phyloP scores from a whole-genome alignment of 1,140 invertebrate species.

The Monochamus saltuarius region DNA sequence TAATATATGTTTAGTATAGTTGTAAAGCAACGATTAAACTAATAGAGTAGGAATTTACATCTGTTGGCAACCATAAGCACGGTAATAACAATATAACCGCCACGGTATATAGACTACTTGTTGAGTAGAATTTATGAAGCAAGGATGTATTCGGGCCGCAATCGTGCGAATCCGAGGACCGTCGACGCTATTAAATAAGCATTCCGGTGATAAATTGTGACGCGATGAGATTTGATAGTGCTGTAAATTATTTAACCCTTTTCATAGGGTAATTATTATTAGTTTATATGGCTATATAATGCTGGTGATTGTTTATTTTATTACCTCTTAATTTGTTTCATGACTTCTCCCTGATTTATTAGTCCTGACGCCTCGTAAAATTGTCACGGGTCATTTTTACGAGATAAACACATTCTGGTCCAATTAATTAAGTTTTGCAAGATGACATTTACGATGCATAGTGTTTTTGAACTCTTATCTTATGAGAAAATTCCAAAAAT shows the following conservation, averaged over 20 bases:
- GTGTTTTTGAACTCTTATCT: too few relatives aligned
- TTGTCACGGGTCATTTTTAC: too few relatives aligned
- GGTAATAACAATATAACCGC: slow-evolving; percentile 54
- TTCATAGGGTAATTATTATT: slow-evolving; percentile 51
- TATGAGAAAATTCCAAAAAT: too few relatives aligned
- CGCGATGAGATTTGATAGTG: slow-evolving; percentile 53
- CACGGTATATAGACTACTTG: slow-evolving; percentile 53
- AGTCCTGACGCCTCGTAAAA: too few relatives aligned
- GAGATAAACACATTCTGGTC: too few relatives aligned
- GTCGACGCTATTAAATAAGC: slow-evolving; percentile 52
- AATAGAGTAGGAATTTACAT: slow-evolving; percentile 53
- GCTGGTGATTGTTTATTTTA: slow-evolving; percentile 40
- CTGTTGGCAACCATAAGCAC: slow-evolving; percentile 51
- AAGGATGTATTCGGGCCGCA: slow-evolving; percentile 37
- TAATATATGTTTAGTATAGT: slow-evolving; percentile 39
- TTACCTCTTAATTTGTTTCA: slow-evolving; percentile 36
- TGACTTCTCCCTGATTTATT: not conserved
- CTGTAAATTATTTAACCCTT: slow-evolving; percentile 54
- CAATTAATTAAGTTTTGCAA: too few relatives aligned
- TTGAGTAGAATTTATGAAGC: slow-evolving; percentile 53
- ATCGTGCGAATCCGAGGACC: slow-evolving; percentile 43
- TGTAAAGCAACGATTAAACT: slow-evolving; percentile 53
- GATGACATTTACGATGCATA: too few relatives aligned
- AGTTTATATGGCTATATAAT: slow-evolving; percentile 43
- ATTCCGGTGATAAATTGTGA: slow-evolving; percentile 54